phyloP scores from a whole-genome alignment of 2,888 invertebrate species.

The Auanema freiburgensis region DNA sequence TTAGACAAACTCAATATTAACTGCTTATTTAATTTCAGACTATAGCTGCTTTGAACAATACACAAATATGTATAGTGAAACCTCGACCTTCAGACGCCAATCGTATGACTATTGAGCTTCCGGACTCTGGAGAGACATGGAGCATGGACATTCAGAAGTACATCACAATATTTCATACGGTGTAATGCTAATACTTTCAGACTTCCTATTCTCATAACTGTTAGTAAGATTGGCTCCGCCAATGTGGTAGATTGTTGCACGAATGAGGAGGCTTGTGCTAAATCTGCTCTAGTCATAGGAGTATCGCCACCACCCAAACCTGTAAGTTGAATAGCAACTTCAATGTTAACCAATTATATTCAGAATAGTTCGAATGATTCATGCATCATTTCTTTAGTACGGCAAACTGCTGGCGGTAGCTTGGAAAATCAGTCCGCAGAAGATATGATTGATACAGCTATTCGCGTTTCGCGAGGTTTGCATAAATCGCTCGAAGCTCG shows the following conservation, averaged over 20 bases:
- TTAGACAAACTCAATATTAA: not conserved
- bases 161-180: too few relatives aligned
- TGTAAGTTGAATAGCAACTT: not conserved
- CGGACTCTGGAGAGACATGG: slow-evolving; percentile 46
- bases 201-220: slow-evolving; percentile 48
- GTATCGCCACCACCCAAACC: slow-evolving; percentile 15
- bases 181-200: slow-evolving; percentile 22
- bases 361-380: slow-evolving; percentile 13
- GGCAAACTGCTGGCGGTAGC: slow-evolving; percentile 41
- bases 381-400: slow-evolving; percentile 11
- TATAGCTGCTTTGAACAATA: slow-evolving; percentile 49
- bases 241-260: slow-evolving; percentile 53
- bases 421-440: slow-evolving; percentile 50
- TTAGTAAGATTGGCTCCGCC: slow-evolving; percentile 50
- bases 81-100: slow-evolving; percentile 52
- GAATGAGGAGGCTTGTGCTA: slow-evolving; percentile 52
- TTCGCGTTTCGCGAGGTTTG: slow-evolving; percentile 11
- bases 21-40: not conserved
- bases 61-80: slow-evolving; percentile 45
- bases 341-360: not conserved
- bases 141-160: slow-evolving; percentile 33
- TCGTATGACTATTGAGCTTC: slow-evolving; percentile 44
- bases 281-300: slow-evolving; percentile 49
- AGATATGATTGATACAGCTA: slow-evolving; percentile 43
- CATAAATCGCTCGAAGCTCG: slow-evolving; percentile 10